These are phyloP conservation scores for Myzus persicae DNA, from an alignment of 1,140 invertebrate genomes.

Conservation along the genomic window DNA sequence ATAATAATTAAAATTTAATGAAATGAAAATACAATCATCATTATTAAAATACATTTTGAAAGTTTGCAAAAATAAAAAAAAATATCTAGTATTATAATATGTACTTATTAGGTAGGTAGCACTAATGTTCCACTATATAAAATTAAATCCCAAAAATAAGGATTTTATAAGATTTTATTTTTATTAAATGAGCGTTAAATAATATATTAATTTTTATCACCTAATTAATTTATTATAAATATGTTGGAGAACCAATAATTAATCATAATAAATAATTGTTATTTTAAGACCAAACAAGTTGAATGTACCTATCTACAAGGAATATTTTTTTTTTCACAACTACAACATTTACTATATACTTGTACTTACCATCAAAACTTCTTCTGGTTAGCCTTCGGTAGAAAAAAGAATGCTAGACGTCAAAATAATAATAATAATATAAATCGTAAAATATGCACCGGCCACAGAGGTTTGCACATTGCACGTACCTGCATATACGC, in stretches of 20 bases:
- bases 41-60: neutral
- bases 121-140: neutral
- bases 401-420: neutral
- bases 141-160: neutral
- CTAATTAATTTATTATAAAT: neutral
- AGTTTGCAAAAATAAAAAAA: neutral
- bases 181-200: neutral
- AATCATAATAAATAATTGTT: neutral
- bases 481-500: neutral
- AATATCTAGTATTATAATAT: neutral
- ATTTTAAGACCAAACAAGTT: neutral
- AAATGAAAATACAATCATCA: neutral
- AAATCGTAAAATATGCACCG: slow-evolving; percentile 25
- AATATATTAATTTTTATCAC: neutral
- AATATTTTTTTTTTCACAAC: neutral
- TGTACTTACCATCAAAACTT: neutral
- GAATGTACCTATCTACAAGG: neutral
- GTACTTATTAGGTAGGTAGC: neutral
- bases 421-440: slow-evolving; percentile 44
- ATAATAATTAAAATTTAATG: neutral
- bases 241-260: neutral
- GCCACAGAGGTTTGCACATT: neutral
- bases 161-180: neutral
- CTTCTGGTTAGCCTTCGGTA: neutral
- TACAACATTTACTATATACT: neutral